Base-by-base conservation (phyloP, 2,113 vertebrate genomes). In the Cacatua alba region DNA sequence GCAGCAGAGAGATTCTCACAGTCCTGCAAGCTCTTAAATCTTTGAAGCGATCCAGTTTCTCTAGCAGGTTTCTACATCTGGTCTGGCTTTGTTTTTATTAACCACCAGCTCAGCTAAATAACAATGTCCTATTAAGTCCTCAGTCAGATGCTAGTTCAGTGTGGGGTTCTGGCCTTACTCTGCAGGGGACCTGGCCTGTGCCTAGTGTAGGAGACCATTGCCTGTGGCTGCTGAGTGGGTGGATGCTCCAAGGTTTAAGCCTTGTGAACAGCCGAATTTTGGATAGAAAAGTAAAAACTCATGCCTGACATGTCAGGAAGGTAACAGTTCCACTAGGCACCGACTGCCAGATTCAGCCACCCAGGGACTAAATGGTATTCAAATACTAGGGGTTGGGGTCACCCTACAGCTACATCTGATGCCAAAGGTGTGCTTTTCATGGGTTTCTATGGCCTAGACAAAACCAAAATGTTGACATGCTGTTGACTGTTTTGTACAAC, bases 21-120 rank as follows among this genome's bases (percentile, higher is more conserved):
- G 64, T 91, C 80, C 57, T 25, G 24, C 82, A 48, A 70, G 70
- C 82, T 94, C 81, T 83, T 83, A 68, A 94, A 93, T n/a, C 31
- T 68, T 29, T 78, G 78, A 93, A 92, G 67, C 0, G 5, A 43
- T 74, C 82, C 12, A 9, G 90, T 43, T 88, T 89, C 93, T 80
- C 82, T 86, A 88, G 71, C 49, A 79, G 75, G 78, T 92, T 91
- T 95, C 89, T 74, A 15, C 82, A 94, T 72, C 63, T 41, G 87
- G 31, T 57, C 55, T 59, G 51, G 68, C 46, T 71, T 86, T 23
- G 1, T 82, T 93, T 92, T 85, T 83, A 79, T 53, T 74, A 96
- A 70, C 26, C 65, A 77, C 29, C 23, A 79, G 26, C 88, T 94
- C 84, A 62, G 57, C 26, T 64, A 75, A 90, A 74, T 11, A 44